Base-by-base conservation (phyloP, 2,113 vertebrate species). In the Gymnorhina tibicen region DNA sequence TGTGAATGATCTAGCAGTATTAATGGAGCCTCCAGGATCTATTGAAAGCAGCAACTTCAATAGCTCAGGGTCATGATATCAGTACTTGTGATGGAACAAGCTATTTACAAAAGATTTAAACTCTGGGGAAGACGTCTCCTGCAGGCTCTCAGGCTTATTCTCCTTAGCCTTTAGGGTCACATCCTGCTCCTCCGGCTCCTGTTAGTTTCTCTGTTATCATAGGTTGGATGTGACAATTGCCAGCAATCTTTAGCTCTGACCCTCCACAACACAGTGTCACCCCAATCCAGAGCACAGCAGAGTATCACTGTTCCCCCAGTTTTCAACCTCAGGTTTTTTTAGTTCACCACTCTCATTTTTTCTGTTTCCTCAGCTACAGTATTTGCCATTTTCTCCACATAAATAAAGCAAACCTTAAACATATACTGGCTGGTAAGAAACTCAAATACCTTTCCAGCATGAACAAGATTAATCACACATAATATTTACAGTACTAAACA, bases 101-200 rank as follows among this genome's bases (percentile, higher is more conserved):
- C 95, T 96, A 94, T 96, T 97, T 96, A 97, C 96, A 96, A 97
- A 97, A 97, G 96, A 97, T 97, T 97, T 97, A 97, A 97, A 89
- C 95, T 81, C 85, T 82, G 73, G 91, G 91, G 95, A 97, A 96
- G 96, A 93, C 3, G 3, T 91, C 93, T 96, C 95, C 93, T 94
- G 69, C 85, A 89, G 93, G 76, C 94, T 96, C 79, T 91, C 87
- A 75, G 78, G 91, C 82, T 97, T 96, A 95, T 87, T 95, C 94
- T 96, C 72, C 91, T 87, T 88, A 94, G 94, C 94, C 95, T 95
- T 96, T 95, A 35, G 93, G 97, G 92, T 96, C 95, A 94, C 30
- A 96, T 95, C 92, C 87, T 92, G 93, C 92, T 94, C 92, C 67
- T 83, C 23, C 30, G 74, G 69, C 85, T 85, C 87, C 89, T 69